Base-by-base conservation (phyloP, 1,140 invertebrate genomes). In the Chlorops oryzae region DNA sequence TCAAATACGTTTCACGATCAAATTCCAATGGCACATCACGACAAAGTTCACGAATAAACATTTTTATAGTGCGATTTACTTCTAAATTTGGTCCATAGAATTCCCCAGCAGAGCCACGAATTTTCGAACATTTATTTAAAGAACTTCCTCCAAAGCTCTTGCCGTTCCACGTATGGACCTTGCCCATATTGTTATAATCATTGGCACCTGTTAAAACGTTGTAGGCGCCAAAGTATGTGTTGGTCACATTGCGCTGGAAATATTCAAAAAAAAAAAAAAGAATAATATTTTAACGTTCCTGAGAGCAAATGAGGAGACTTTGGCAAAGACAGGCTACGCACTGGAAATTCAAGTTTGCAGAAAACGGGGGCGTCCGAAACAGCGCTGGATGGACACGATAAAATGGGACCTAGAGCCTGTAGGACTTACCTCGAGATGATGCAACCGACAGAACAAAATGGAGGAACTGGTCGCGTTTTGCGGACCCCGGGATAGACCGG, bases 41-140 rank as follows among this genome's bases (percentile, higher is more conserved):
- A 69, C 84, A 87, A 22, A 86, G 64, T 54, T 87, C 84, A 3
- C 79, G 62, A 32, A 78, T 77, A 69, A 81, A 87, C 34, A 86
- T 61, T 10, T 65, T 66, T 15, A 86, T 74, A 1, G 78, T 73
- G 2, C 77, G 73, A 3, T 75, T 69, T 51, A 77, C 78, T 0
- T 65, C 73, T 53, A 79, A 63, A 51, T 77, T 70, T 2, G 81
- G 81, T 2, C 83, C 78, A 62, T 84, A 84, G 59, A 87, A 82
- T 72, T 87, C 85, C 0, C 86, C 86, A 0, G 80, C 80, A 41
- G 83, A 85, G 15, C 85, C 86, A 50, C 77, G 37, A 21, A 79
- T 73, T 61, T 72, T 63, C 3, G 65, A 61, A 52, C 78, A 79
- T 47, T 72, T 67, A n/a, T 75, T 79, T 5, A 70, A 69, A 57